Evolutionary conservation across 2,888 invertebrate genomes (phyloP).

Genomic region (Caenorhabditis macrosperma): DNA sequence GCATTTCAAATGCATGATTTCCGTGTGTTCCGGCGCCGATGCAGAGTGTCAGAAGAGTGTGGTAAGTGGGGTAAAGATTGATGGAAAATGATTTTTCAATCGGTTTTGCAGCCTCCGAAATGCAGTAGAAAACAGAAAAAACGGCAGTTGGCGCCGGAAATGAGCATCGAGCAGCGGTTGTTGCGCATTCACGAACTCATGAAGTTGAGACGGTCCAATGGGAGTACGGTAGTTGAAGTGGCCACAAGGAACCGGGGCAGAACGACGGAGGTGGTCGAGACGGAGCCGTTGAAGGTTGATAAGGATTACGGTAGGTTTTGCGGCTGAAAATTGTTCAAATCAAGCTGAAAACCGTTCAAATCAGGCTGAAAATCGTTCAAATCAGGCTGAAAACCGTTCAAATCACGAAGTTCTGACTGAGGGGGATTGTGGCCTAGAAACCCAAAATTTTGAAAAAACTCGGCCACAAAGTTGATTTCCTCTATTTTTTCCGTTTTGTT

Average conservation of each 20-base stretch:
- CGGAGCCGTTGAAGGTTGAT: constrained; percentile 12
- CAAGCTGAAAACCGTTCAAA: background rate
- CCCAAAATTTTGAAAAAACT: no score
- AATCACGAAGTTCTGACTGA: no score
- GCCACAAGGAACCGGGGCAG: background rate
- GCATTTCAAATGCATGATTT: constrained; percentile 76
- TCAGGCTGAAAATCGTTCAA: background rate
- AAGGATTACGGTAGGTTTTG: constrained; percentile 23
- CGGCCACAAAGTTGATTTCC: no score
- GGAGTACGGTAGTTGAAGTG: constrained; percentile 35
- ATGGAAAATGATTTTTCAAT: background rate
- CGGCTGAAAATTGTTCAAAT: background rate
- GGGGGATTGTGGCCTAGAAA: no score
- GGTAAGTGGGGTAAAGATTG: constrained; percentile 48
- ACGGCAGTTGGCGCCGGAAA: constrained; percentile 37
- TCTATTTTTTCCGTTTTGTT: no score
- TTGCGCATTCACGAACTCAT: constrained; percentile 49
- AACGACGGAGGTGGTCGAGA: constrained; percentile 7
- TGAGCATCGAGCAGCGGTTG: constrained; percentile 58
- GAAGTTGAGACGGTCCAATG: constrained; percentile 33
- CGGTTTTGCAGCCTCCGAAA: constrained; percentile 57
- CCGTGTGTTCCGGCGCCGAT: constrained; percentile 72
- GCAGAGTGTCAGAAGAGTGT: constrained; percentile 64
- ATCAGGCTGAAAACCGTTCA: background rate
- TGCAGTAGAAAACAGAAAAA: constrained; percentile 39